Conservation (phyloP, 2,113 vertebrate species). For the Gymnorhina tibicen region DNA sequence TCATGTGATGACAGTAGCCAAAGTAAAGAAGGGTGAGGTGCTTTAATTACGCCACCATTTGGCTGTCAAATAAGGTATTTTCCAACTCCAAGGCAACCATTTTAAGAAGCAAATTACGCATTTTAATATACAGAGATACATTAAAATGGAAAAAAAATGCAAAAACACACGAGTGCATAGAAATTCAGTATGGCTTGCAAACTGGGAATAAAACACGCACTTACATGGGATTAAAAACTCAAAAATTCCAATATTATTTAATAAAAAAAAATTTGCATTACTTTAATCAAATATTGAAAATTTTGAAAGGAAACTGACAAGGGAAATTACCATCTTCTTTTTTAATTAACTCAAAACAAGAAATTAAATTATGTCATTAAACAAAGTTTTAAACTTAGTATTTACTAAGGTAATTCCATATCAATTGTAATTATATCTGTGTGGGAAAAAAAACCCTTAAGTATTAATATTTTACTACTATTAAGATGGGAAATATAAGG, state of each 20-base stretch:
- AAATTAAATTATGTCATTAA: not conserved
- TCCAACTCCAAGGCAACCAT: not conserved
- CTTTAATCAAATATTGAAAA: not conserved
- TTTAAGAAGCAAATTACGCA: not conserved
- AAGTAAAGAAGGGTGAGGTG: not conserved
- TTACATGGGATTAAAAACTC: not conserved
- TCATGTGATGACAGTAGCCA: not conserved
- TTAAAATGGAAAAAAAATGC: not conserved
- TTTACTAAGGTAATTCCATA: not conserved
- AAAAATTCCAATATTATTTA: not conserved
- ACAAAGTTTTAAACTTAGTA: not conserved
- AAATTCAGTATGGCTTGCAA: not conserved
- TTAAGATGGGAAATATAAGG: not conserved
- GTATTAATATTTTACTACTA: not conserved
- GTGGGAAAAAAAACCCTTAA: not conserved
- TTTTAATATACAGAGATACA: not conserved
- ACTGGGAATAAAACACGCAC: not conserved
- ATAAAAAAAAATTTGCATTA: not conserved
- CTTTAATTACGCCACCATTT: constrained; percentile 14
- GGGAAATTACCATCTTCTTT: not conserved
- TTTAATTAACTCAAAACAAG: not conserved
- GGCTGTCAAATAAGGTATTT: constrained; percentile 52
- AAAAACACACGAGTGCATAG: not conserved
- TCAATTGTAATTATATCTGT: not conserved
- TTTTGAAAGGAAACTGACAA: not conserved